These are phyloP conservation scores for Ispidina picta DNA, from an alignment of 2,797 vertebrate species.

Conservation along the genomic window DNA sequence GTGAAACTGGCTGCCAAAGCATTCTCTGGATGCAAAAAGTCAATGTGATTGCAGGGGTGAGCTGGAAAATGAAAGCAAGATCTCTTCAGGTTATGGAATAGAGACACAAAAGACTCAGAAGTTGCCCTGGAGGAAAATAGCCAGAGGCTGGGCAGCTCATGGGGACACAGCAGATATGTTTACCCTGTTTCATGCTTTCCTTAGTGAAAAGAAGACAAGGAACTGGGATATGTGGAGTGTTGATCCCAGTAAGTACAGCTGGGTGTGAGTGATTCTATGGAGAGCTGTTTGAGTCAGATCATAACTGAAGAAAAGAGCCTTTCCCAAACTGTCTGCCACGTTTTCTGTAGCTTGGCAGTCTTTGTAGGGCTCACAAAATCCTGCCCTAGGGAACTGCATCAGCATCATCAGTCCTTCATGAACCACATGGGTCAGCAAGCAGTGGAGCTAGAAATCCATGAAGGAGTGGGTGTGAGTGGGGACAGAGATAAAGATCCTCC, in stretches of 20 bases:
- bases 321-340: background rate
- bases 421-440: background rate
- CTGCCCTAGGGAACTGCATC: background rate
- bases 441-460: background rate
- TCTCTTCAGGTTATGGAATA: background rate
- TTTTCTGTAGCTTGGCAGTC: background rate
- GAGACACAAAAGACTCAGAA: background rate
- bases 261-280: rapidly evolving
- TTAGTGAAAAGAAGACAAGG: background rate
- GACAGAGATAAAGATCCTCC: background rate
- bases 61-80: background rate
- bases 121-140: background rate
- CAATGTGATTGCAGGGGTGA: background rate
- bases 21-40: background rate
- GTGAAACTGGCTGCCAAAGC: background rate
- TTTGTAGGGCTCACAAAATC: background rate
- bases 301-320: background rate
- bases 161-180: background rate
- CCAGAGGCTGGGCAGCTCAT: background rate
- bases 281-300: background rate
- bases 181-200: background rate
- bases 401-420: background rate
- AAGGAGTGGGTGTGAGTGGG: background rate
- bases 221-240: background rate
- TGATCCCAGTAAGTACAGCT: background rate